phyloP scores from a whole-genome alignment of 2,888 invertebrate genomes.

The Spilarctia lutea region DNA sequence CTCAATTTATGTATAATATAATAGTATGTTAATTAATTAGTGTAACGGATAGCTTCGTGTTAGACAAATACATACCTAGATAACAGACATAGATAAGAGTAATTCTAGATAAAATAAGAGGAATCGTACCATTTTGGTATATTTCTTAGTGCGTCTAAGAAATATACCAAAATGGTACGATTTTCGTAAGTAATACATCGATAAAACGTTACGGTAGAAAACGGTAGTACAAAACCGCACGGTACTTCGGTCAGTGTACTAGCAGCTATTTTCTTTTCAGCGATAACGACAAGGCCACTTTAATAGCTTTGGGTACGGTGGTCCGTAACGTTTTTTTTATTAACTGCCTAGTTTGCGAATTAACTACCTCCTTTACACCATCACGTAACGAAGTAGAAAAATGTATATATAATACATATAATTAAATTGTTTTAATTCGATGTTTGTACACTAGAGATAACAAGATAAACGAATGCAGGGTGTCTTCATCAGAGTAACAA shows the following conservation, averaged over 20 bases:
- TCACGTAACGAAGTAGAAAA: conserved; percentile 31
- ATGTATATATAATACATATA: not conserved
- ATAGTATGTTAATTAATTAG: not conserved
- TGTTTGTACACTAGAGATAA: no score
- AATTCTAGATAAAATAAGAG: no score
- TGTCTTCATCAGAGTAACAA: no score
- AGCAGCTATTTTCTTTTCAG: conserved; percentile 72
- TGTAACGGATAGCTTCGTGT: not conserved
- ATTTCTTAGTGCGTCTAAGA: no score
- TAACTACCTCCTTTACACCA: conserved; percentile 43
- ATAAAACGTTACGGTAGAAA: conserved; percentile 33
- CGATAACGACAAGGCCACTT: conserved; percentile 82
- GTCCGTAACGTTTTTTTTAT: conserved; percentile 61
- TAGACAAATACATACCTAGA: not conserved
- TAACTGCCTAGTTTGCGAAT: conserved; percentile 59
- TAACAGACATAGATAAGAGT: no score
- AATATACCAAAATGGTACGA: not conserved
- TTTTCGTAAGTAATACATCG: not conserved
- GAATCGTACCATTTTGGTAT: no score
- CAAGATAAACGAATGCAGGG: no score
- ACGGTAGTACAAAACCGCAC: conserved; percentile 51
- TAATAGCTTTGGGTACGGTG: conserved; percentile 81
- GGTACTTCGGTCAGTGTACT: conserved; percentile 67
- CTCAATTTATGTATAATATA: no score
- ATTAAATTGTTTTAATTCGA: not conserved